phyloP scores from a whole-genome alignment of 1,140 invertebrate species.

The Psilanteris sp. region DNA sequence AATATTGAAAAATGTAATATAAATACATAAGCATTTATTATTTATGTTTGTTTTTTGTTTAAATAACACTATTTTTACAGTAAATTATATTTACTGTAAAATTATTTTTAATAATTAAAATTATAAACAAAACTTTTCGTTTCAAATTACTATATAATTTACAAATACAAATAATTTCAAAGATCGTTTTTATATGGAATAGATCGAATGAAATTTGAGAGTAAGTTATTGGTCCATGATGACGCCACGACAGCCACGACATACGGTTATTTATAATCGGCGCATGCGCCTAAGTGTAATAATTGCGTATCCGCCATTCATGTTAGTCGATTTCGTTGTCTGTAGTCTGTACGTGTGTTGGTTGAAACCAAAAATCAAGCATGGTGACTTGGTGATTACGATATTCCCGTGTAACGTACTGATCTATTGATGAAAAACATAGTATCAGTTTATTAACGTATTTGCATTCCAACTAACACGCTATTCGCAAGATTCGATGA shows the following conservation, averaged over 20 bases:
- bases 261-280: conserved; percentile 72
- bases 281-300: conserved; percentile 67
- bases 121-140: too few relatives aligned
- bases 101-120: too few relatives aligned
- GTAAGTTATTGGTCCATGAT: conserved; percentile 67
- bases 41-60: too few relatives aligned
- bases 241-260: conserved; percentile 68
- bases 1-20: too few relatives aligned
- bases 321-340: conserved; percentile 75
- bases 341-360: conserved; percentile 72
- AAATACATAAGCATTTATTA: too few relatives aligned
- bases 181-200: too few relatives aligned
- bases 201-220: too few relatives aligned
- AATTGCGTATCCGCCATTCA: conserved; percentile 76
- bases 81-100: too few relatives aligned
- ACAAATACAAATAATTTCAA: too few relatives aligned
- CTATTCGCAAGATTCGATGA: conserved; percentile 63
- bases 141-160: too few relatives aligned
- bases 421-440: conserved; percentile 64
- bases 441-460: conserved; percentile 69
- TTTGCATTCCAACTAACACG: conserved; percentile 16
- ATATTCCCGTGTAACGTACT: conserved; percentile 65
- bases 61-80: too few relatives aligned
- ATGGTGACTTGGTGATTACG: conserved; percentile 74
- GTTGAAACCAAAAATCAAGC: conserved; percentile 65